Conservation (phyloP, 2,113 vertebrate species). For the Corythaixoides concolor region DNA sequence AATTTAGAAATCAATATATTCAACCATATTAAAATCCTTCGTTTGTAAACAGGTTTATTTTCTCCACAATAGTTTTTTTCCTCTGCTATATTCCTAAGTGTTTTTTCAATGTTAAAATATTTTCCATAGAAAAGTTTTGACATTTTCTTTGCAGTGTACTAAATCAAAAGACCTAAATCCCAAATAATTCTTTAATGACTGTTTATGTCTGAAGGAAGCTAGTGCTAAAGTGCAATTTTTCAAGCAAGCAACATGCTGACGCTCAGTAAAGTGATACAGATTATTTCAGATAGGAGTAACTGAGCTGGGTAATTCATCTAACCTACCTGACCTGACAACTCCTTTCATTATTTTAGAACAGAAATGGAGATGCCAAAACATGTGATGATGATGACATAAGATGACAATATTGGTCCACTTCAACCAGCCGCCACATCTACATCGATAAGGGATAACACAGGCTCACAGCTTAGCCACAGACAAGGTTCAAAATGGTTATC, state of each 20-base stretch:
- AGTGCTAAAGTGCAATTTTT: constrained; percentile 1
- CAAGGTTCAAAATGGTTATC: background rate
- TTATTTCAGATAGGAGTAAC: constrained; percentile 9
- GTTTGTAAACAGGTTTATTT: background rate
- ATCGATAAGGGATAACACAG: background rate
- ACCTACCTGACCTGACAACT: constrained; percentile 27
- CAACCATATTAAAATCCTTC: background rate
- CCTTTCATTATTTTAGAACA: constrained; percentile 27
- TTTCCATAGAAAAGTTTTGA: background rate
- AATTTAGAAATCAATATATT: background rate
- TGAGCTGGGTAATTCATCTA: constrained; percentile 41
- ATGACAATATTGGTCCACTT: background rate
- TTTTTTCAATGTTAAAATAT: background rate
- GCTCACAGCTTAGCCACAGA: background rate
- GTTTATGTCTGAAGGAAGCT: background rate
- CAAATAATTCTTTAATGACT: constrained; percentile 11
- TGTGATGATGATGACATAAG: background rate
- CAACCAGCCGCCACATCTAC: background rate
- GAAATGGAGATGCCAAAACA: background rate
- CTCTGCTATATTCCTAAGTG: background rate
- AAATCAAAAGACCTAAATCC: background rate
- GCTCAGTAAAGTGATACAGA: background rate
- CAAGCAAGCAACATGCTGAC: background rate
- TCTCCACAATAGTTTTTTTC: background rate
- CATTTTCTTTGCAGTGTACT: background rate